Percentiles rank a stretch among this genome's conserved stretches.
Evolutionary conservation across 1,140 invertebrate species (phyloP).

Genomic region (Armadillidium nasatum): DNA sequence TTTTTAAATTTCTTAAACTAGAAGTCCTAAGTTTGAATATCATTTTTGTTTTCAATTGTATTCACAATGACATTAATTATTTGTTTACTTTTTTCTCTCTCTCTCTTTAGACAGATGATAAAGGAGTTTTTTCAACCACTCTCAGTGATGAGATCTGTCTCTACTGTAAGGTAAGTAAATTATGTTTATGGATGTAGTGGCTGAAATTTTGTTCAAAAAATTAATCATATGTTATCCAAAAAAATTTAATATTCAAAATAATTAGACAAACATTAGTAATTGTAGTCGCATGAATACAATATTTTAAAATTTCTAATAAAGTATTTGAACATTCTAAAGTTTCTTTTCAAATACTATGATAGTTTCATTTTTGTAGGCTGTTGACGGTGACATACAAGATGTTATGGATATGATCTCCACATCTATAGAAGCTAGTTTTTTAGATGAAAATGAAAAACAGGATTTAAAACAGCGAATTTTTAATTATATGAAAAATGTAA

Average conservation of each 20-base stretch:
- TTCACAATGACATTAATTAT: too few relatives aligned
- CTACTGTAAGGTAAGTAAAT: neutral
- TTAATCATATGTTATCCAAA: neutral
- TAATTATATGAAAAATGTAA: too few relatives aligned
- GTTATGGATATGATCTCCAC: neutral
- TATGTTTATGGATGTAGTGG: too few relatives aligned
- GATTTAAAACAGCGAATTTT: neutral
- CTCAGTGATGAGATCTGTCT: neutral
- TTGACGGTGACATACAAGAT: neutral
- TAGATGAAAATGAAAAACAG: neutral
- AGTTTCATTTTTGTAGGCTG: neutral
- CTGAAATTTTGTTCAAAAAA: neutral
- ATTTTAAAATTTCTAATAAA: neutral
- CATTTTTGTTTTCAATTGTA: too few relatives aligned
- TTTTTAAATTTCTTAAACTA: too few relatives aligned
- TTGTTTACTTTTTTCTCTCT: too few relatives aligned
- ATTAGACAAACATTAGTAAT: neutral
- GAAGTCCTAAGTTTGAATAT: too few relatives aligned
- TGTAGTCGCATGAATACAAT: neutral
- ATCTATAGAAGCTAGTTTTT: neutral
- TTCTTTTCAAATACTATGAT: neutral
- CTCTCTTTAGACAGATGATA: neutral
- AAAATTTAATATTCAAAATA: neutral
- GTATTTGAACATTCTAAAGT: neutral
- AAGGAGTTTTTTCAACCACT: neutral